Evolutionary conservation across 2,113 vertebrate genomes (phyloP), one percentile per base, ranked within the genome.

Genomic region (Anolis sagrei): DNA sequence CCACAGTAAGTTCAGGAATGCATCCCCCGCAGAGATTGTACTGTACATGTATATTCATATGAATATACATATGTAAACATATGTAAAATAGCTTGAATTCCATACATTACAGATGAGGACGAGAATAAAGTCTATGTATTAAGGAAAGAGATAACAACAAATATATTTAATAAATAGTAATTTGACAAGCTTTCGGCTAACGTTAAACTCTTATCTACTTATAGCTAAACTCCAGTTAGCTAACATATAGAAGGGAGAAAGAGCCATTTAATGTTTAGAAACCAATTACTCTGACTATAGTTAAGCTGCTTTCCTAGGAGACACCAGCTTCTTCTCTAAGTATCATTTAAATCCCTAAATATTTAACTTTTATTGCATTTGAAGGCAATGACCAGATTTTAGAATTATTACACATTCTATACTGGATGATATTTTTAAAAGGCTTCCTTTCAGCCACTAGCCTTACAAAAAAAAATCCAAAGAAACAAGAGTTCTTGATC

Each of bases 311-410:
- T 78, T 70, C 48, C 79, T 21, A 81, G 32, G 19, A 72, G 48
- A 70, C 44, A 32, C 66, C 49, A 34, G n/a, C n/a, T 72, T 70
- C 32, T 32, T 62, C 61, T 79, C 21, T 10, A 13, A 54, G 44
- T n/a, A 34, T 70, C 27, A 81, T 69, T 81, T 54, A 72, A 81
- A 72, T 36, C 44, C 66, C 6, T 54, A 36, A 81, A 81, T 54
- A 49, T 72, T 81, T 81, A 72, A 70, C 80, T 34, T 70, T 70
- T 70, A 82, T 82, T 82, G 66, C 66, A 9, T 72, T 10, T 21
- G 48, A 54, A 70, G 48, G 10, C 80, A 32, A 70, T 34, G 48
- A 70, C 23, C 48, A 72, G 68, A 32, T 54, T 81, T 70, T 81
- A 72, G 23, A 69, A 54, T 66, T 29, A 81, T 70, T 34, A 9